A percentile compares a stretch with the other conserved stretches of the same genome.
phyloP scores from a whole-genome alignment of 2,888 invertebrate genomes.

The Dasypogon diadema region DNA sequence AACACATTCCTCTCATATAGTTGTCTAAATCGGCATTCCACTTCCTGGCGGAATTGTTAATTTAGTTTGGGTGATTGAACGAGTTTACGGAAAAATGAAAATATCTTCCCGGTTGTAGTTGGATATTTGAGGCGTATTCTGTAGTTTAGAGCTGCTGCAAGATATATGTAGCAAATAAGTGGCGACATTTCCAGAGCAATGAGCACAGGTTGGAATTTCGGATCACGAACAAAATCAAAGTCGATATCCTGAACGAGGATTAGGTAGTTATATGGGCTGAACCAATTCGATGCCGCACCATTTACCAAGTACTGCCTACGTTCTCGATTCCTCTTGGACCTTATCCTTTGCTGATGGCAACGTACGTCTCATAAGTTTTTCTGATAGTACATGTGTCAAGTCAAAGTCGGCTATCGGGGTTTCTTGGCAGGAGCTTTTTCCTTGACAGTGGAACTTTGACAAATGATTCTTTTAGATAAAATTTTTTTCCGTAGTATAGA shows the following conservation, averaged over 20 bases:
- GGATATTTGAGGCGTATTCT: neutral
- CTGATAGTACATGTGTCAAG: neutral
- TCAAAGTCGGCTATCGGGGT: neutral
- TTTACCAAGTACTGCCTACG: neutral
- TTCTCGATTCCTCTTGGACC: neutral
- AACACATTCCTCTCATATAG: neutral
- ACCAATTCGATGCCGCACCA: neutral
- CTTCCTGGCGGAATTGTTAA: neutral
- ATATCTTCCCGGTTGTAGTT: neutral
- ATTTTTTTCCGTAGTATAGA: conserved; percentile 16
- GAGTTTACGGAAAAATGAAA: neutral
- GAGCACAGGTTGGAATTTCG: neutral
- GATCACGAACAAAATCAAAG: conserved; percentile 31
- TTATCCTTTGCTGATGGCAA: neutral
- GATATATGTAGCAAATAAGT: too few relatives aligned
- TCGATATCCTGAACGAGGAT: neutral
- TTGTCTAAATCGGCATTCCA: neutral
- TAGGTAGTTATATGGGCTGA: neutral
- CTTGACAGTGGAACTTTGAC: conserved; percentile 31
- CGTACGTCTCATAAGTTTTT: neutral
- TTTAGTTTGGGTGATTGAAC: conserved; percentile 15
- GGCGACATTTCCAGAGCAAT: neutral
- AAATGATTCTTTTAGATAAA: conserved; percentile 16
- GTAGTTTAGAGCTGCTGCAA: neutral
- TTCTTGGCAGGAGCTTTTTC: neutral